Conservation (phyloP, 2,113 vertebrate genomes). For the Ellobius talpinus region DNA sequence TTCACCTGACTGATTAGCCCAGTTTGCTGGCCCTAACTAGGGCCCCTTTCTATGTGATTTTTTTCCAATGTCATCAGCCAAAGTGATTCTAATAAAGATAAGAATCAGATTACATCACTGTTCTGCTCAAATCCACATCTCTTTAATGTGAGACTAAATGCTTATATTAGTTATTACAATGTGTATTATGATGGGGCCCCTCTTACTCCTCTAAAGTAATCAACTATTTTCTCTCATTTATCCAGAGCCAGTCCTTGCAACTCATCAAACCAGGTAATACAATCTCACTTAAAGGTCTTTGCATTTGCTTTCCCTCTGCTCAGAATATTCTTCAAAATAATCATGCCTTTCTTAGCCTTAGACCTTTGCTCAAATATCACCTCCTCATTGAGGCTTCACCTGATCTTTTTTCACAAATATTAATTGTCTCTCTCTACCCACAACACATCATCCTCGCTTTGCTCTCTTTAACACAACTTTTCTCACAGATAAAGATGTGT, state of each 20-base stretch:
- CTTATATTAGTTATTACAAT: not conserved
- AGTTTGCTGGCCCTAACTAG: not conserved
- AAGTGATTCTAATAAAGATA: not conserved
- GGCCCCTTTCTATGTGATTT: not conserved
- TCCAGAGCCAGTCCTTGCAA: not conserved
- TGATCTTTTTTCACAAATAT: not conserved
- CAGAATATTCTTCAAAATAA: not conserved
- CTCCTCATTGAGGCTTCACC: not conserved
- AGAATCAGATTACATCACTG: not conserved
- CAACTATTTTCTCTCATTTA: not conserved
- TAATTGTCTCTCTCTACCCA: not conserved
- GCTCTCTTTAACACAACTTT: not conserved
- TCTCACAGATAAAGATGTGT: not conserved
- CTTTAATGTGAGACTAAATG: too few relatives aligned
- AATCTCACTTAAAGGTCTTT: not conserved
- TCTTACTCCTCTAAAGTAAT: not conserved
- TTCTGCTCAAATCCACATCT: not conserved
- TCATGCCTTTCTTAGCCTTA: not conserved
- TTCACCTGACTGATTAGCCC: too few relatives aligned
- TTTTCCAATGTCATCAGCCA: not conserved
- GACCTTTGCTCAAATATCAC: not conserved
- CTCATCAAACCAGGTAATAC: not conserved
- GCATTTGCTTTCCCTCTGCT: not conserved
- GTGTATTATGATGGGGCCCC: not conserved
- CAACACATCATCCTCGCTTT: not conserved